These are phyloP conservation scores for Microctenopoma steveboyesi DNA, from an alignment of 2,797 vertebrate genomes.

Conservation along the genomic window DNA sequence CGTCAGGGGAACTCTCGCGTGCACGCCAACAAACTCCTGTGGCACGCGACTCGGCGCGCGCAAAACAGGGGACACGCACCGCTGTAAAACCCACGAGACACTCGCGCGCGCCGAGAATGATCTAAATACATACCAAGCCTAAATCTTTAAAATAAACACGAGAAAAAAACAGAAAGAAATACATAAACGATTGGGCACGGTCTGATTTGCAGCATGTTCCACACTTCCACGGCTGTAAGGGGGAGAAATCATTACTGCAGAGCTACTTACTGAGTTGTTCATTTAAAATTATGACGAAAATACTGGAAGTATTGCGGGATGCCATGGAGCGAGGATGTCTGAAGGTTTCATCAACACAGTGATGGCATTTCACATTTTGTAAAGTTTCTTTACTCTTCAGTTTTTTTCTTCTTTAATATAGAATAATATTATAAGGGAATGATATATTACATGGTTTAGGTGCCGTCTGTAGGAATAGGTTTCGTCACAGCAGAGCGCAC, in stretches of 20 bases:
- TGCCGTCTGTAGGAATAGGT: background rate
- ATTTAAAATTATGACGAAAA: background rate
- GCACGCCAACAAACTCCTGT: constrained; percentile 47
- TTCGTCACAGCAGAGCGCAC: background rate
- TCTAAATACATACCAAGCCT: background rate
- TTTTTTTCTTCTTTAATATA: too few species aligned
- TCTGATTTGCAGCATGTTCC: background rate
- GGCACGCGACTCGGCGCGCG: constrained; percentile 44
- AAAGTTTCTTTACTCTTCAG: background rate
- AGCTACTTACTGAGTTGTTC: background rate
- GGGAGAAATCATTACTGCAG: background rate
- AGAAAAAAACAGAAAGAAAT: background rate
- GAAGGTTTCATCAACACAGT: background rate
- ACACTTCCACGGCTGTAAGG: background rate
- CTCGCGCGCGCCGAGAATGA: background rate
- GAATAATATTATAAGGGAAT: background rate
- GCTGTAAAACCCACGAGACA: background rate
- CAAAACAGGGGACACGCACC: constrained; percentile 18
- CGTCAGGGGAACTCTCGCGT: constrained; percentile 47
- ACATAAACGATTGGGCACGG: constrained; percentile 26
- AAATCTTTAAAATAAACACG: background rate
- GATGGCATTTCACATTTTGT: background rate
- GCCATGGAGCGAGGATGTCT: background rate
- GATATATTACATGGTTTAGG: background rate
- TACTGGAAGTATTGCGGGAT: background rate